Conservation (phyloP, 2,888 invertebrate genomes). For the Melitaea athalia region DNA sequence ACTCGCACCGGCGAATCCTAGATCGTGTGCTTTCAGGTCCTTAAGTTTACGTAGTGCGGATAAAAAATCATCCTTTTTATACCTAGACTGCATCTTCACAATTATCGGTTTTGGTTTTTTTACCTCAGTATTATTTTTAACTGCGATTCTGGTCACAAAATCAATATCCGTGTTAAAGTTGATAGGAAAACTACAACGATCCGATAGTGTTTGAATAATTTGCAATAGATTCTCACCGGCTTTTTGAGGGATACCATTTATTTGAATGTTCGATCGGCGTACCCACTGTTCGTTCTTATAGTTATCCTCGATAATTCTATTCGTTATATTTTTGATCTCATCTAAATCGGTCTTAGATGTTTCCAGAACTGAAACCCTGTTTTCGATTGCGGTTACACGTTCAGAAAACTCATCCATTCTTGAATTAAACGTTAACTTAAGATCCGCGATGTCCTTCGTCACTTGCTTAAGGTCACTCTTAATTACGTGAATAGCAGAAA, state of each 20-base stretch:
- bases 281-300: slow-evolving; percentile 20
- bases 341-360: no score
- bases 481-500: no score
- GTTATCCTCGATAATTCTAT: no score
- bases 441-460: no score
- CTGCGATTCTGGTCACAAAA: slow-evolving; percentile 14
- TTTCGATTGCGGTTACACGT: no score
- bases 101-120: slow-evolving; percentile 15
- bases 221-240: slow-evolving; percentile 4
- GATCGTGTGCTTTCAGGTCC: slow-evolving; percentile 1
- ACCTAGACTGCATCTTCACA: slow-evolving; percentile 15
- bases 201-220: background rate
- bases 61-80: slow-evolving; percentile 21
- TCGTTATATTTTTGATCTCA: no score
- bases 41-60: background rate
- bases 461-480: no score
- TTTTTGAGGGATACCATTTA: slow-evolving; percentile 7
- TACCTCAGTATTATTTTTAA: slow-evolving; percentile 11
- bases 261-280: slow-evolving; percentile 23
- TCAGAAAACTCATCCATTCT: no score
- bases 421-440: no score
- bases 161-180: slow-evolving; percentile 8
- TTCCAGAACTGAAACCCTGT: no score
- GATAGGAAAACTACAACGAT: background rate
- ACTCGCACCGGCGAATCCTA: background rate